Evolutionary conservation across 2,797 vertebrate genomes (phyloP), one percentile per base, ranked within the genome.

Genomic region (Podarcis lilfordi): DNA sequence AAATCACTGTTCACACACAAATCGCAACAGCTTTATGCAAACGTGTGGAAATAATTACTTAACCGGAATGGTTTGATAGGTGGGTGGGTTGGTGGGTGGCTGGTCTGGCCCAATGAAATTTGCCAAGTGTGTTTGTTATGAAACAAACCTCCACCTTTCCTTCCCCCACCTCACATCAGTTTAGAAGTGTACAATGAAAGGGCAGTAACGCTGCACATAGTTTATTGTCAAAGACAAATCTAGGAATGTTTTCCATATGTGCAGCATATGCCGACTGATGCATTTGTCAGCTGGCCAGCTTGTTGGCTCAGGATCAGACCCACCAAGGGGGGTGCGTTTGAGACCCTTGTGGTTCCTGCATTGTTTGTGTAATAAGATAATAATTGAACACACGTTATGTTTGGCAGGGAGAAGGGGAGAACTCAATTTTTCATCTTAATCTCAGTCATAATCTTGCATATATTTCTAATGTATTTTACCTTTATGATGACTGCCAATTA

Each of bases 181-280:
- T 71, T 66, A 78, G 71, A 68, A 84, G 29, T 25, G 27, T 50
- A n/a, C 29, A 86, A 84, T 77, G 40, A 74, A 86, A 86, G 71
- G 84, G 76, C 61, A 78, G 32, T 19, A 79, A 74, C 27, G 43
- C 85, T 89, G 59, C n/a, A 37, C 64, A 32, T 69, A 45, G 64
- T 80, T 89, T 86, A 88, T 88, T 83, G 61, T 88, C 69, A 77
- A 76, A 86, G 85, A 43, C 85, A 87, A 64, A 80, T 71, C 43
- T 69, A 74, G 82, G 85, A 92, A 92, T 88, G 85, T 66, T 84
- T 89, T 89, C 89, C 89, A 87, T 90, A 84, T 82, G 91, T 78
- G 80, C 40, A 35, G 27, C 69, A 7, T 50, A 86, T 80, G 80
- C 76, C 66, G 84, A 80, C 77, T 35, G 69, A 84, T 84, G 79